A percentile compares a stretch with the other conserved stretches of the same genome.
These are phyloP conservation scores for Stratiolaelaps scimitus DNA, from an alignment of 1,140 invertebrate species.

Conservation along the genomic window DNA sequence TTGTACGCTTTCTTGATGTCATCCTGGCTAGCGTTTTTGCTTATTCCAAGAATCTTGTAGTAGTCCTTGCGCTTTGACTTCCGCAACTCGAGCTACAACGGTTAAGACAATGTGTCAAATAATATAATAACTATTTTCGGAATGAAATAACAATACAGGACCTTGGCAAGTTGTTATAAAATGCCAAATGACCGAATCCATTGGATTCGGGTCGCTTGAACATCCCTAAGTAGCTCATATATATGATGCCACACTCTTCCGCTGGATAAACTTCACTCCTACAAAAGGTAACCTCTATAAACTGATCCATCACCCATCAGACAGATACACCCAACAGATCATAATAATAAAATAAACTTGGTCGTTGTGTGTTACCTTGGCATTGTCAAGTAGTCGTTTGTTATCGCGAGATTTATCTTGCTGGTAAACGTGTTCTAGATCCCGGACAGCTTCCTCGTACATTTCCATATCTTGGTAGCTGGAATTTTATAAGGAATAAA, in stretches of 20 bases:
- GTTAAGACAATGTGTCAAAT: not conserved
- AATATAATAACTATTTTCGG: too few relatives aligned
- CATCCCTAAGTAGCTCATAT: too few relatives aligned
- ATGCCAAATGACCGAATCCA: too few relatives aligned
- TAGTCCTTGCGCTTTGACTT: conserved; percentile 52
- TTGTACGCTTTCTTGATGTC: conserved; percentile 94
- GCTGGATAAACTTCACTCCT: too few relatives aligned
- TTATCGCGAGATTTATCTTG: conserved; percentile 69
- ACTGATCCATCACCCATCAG: too few relatives aligned
- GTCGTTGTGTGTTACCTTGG: conserved; percentile 21
- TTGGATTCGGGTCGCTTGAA: too few relatives aligned
- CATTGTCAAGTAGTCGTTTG: conserved; percentile 46
- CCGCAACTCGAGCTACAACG: not conserved
- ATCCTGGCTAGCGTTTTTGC: conserved; percentile 57
- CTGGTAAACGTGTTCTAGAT: conserved; percentile 75
- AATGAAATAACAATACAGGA: too few relatives aligned
- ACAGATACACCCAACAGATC: too few relatives aligned
- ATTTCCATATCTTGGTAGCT: conserved; percentile 64
- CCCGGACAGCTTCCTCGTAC: conserved; percentile 74
- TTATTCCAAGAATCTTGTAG: conserved; percentile 46
- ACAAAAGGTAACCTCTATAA: too few relatives aligned
- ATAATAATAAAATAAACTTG: not conserved
- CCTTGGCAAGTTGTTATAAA: too few relatives aligned
- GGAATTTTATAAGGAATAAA: conserved; percentile 30
- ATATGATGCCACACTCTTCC: too few relatives aligned